Evolutionary conservation across 2,113 vertebrate genomes (phyloP), one percentile per base, ranked within the genome.

Genomic region (Malurus cyaneus): DNA sequence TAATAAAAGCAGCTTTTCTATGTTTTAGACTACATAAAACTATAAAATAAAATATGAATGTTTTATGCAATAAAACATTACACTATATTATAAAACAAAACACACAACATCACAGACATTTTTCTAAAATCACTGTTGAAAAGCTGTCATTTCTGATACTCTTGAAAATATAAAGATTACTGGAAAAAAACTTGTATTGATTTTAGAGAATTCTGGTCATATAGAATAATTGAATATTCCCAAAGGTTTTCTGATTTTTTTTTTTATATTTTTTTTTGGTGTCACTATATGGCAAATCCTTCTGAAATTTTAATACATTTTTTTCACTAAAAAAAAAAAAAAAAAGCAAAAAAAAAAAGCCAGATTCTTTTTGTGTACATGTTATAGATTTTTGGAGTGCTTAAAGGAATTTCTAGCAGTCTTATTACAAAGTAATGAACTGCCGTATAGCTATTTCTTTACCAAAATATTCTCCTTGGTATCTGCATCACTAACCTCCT

Each of bases 401-500:
- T 62, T 62, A 64, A 62, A 94, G 14, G 6, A 70, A 47, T 60
- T 73, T 80, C 23, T 39, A 82, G 57, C 25, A 62, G 34, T 57
- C 11, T 32, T 36, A 39, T 36, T 52, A 61, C 44, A 29, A 3
- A 57, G 21, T 25, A 52, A 25, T 83, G 74, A 84, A 73, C 53
- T 26, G 4, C 46, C 88, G 26, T 65, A 28, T 17, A 73, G 15
- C 34, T 91, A 46, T 47, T 89, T 89, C 74, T 60, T 95, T 77
- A 64, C 34, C n/a, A 66, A 94, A 53, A 74, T 14, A 20, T 64
- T 79, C 72, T 90, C 31, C 70, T 91, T 78, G 54, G 41, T 96
- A 52, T 73, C 66, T 94, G 54, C 23, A 28, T 97, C 90, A 91
- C 42, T 96, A 92, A 96, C 71, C 81, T 81, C 26, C 80, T 91